A percentile compares a stretch with the other conserved stretches of the same genome.
Evolutionary conservation across 2,888 invertebrate species (phyloP).

Genomic region (Coelopa pilipes): DNA sequence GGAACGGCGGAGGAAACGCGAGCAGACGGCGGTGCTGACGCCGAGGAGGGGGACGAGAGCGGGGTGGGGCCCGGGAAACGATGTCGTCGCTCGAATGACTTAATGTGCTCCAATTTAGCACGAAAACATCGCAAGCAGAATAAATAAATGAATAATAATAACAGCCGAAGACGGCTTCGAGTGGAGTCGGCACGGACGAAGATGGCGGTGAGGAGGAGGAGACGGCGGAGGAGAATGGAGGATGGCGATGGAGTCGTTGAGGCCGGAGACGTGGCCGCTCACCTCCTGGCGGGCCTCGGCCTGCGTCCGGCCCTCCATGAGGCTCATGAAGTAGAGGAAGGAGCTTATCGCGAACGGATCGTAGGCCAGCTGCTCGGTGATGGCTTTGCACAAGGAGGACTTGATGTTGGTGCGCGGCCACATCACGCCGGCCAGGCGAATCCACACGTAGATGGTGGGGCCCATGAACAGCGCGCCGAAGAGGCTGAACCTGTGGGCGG

Average conservation of each 20-base stretch:
- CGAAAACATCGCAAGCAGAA: conserved; percentile 30
- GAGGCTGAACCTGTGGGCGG: conserved; percentile 69
- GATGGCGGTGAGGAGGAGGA: no score
- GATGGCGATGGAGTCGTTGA: background rate
- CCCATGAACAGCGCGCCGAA: conserved; percentile 76
- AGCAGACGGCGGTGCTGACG: no score
- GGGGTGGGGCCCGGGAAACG: conserved; percentile 8
- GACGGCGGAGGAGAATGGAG: background rate
- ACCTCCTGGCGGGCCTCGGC: conserved; percentile 69
- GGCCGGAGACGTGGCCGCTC: conserved; percentile 44
- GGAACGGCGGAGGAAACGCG: no score
- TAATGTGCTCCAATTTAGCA: conserved; percentile 45
- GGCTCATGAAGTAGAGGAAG: conserved; percentile 72
- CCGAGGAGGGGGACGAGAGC: no score
- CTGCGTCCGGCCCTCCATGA: conserved; percentile 70
- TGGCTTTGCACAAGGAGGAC: conserved; percentile 66
- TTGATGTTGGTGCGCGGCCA: conserved; percentile 65
- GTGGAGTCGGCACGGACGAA: background rate
- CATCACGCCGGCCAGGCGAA: conserved; percentile 71
- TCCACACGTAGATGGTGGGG: conserved; percentile 76
- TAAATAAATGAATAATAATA: conserved; percentile 13
- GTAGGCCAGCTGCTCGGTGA: conserved; percentile 71
- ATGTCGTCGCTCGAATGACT: conserved; percentile 39
- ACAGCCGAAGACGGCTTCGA: conserved; percentile 21
- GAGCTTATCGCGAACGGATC: conserved; percentile 71